Evolutionary conservation across 1,140 invertebrate species (phyloP), one percentile per base, ranked within the genome.

Genomic region (Dendroctonus ponderosae): DNA sequence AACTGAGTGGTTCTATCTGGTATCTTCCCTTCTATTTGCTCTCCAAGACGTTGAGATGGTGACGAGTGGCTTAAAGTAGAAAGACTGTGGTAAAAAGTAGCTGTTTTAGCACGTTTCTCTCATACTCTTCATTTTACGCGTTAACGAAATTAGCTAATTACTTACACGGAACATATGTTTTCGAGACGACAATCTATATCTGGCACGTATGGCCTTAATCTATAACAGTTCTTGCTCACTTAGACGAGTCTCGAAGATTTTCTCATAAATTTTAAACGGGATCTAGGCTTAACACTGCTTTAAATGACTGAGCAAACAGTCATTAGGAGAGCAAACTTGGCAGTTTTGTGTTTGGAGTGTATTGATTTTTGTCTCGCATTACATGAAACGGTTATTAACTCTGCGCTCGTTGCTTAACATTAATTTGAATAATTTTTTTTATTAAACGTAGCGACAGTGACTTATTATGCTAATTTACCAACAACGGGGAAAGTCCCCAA

Each of bases 241-340:
- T 46, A 56, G 15, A 56, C 53, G 53, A 56, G 56, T n/a, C 56
- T 11, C 12, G 8, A 37, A 46, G 42, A 58, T 58, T 56, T 58
- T 58, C 56, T 58, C 56, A 58, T 58, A 58, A 58, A 58, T 58
- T 58, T 58, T 46, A 43, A 58, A 58, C 56, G 56, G 56, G 56
- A 46, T 43, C 12, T 46, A 12, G 26, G 9, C 14, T 15, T 11
- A 8, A 15, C 11, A 51, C 49, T n/a, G 14, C 15, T 51, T 11
- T 58, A 58, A 46, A 58, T 58, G 40, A 46, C 56, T 58, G 40
- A 37, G 42, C 56, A 58, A 58, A 58, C 56, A 58, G 42, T 58
- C 56, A 58, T 58, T 58, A 58, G 42, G 26, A 46, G 56, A 58
- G 42, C 56, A 46, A 58, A 46, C 42, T 56, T 9, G 43, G 12